Evolutionary conservation across 2,888 invertebrate species (phyloP).

Genomic region (Latrodectus hesperus): DNA sequence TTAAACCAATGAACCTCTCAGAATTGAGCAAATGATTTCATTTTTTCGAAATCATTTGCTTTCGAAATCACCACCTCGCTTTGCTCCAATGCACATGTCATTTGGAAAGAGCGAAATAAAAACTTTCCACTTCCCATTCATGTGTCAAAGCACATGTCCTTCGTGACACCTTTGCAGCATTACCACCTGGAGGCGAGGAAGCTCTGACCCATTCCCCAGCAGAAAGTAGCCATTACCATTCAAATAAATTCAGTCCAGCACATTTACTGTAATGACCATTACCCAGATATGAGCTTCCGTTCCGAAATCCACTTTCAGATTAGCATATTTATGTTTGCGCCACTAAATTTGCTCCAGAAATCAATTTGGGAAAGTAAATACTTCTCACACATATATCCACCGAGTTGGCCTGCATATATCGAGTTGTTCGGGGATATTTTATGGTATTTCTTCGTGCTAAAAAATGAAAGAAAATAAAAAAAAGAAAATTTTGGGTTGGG

Average conservation of each 20-base stretch:
- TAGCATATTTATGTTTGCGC: not conserved
- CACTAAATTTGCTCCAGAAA: not conserved
- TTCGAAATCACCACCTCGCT: too few relatives aligned
- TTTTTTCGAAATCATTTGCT: too few relatives aligned
- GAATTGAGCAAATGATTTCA: too few relatives aligned
- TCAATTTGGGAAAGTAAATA: not conserved
- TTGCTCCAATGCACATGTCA: too few relatives aligned
- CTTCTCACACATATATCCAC: too few relatives aligned
- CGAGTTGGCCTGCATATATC: too few relatives aligned
- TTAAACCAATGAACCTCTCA: too few relatives aligned
- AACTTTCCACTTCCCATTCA: constrained; percentile 25
- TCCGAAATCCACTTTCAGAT: not conserved
- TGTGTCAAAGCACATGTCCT: constrained; percentile 45
- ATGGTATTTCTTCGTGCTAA: not conserved
- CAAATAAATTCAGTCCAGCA: not conserved
- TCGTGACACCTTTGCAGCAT: constrained; percentile 31
- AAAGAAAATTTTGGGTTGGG: not conserved
- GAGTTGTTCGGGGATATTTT: not conserved
- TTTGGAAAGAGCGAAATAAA: too few relatives aligned
- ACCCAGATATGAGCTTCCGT: constrained; percentile 10
- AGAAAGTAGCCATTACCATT: constrained; percentile 27
- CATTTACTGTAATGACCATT: not conserved
- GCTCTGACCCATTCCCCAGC: constrained; percentile 34
- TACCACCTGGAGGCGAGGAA: constrained; percentile 10
- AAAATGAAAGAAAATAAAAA: not conserved